These are phyloP conservation scores for Acromyrmex charruanus DNA, from an alignment of 1,140 invertebrate genomes.

Conservation along the genomic window DNA sequence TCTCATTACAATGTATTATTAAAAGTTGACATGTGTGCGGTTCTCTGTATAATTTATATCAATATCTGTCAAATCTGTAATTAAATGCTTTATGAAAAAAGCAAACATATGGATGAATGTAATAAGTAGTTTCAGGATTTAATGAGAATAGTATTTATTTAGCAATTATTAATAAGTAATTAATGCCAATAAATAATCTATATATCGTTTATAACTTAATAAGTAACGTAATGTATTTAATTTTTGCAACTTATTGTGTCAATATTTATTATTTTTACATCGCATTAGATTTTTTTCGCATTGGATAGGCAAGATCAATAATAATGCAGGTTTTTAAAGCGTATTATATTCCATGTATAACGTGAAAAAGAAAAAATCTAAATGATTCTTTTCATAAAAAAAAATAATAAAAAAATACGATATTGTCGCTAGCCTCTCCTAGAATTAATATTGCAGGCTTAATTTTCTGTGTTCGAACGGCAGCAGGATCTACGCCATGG, in stretches of 20 bases:
- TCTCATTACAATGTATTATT: slow-evolving; percentile 57
- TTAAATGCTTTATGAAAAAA: slow-evolving; percentile 41
- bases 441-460: slow-evolving; percentile 80
- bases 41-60: slow-evolving; percentile 4
- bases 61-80: slow-evolving; percentile 35
- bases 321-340: background rate
- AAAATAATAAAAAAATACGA: slow-evolving; percentile 38
- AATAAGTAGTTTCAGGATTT: slow-evolving; percentile 32
- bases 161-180: slow-evolving; percentile 38
- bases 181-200: slow-evolving; percentile 9
- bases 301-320: background rate
- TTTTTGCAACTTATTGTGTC: background rate
- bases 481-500: slow-evolving; percentile 53
- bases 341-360: background rate
- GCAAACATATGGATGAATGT: background rate
- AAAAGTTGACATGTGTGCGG: slow-evolving; percentile 23
- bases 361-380: background rate
- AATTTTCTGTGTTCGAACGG: slow-evolving; percentile 74
- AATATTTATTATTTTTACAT: background rate
- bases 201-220: slow-evolving; percentile 10
- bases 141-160: background rate
- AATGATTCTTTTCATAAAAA: background rate
- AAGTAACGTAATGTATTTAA: background rate
- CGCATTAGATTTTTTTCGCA: background rate
- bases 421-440: slow-evolving; percentile 44